Evolutionary conservation across 2,888 invertebrate species (phyloP).

Genomic region (Cerastis leucographa): DNA sequence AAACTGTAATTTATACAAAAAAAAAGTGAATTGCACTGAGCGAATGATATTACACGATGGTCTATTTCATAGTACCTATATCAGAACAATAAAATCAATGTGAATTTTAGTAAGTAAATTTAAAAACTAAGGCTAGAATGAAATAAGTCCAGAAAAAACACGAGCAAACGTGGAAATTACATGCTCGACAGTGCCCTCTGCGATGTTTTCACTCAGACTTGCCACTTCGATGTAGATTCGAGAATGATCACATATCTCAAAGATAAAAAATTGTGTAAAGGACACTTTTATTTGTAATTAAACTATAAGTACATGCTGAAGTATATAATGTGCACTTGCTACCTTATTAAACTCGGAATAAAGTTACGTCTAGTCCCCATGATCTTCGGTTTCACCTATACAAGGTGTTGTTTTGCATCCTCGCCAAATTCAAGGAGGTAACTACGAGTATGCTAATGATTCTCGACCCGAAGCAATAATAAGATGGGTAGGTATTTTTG

Average conservation of each 20-base stretch:
- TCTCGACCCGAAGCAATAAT: too few relatives aligned
- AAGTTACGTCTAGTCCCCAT: not conserved
- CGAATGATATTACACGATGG: conserved; percentile 1
- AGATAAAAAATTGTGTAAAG: conserved; percentile 15
- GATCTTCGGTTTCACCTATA: not conserved
- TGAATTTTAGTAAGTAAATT: conserved; percentile 10
- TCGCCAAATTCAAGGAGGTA: too few relatives aligned
- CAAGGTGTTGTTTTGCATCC: too few relatives aligned
- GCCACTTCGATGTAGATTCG: conserved; percentile 25
- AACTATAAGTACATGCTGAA: conserved; percentile 16
- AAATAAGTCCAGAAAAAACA: conserved; percentile 16
- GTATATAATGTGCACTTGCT: conserved; percentile 9
- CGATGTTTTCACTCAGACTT: not conserved
- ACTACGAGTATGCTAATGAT: too few relatives aligned
- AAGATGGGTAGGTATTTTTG: too few relatives aligned
- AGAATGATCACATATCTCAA: conserved; percentile 66
- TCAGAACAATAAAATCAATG: conserved; percentile 52
- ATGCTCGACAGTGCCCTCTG: not conserved
- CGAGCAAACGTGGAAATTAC: not conserved
- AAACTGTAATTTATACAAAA: not conserved
- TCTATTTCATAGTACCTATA: conserved; percentile 17
- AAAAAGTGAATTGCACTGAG: not conserved
- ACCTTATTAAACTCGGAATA: not conserved
- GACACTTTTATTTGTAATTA: not conserved
- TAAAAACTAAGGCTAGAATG: not conserved